Evolutionary conservation across 2,888 invertebrate species (phyloP).

Genomic region (Hirtodrosophila trivittata): DNA sequence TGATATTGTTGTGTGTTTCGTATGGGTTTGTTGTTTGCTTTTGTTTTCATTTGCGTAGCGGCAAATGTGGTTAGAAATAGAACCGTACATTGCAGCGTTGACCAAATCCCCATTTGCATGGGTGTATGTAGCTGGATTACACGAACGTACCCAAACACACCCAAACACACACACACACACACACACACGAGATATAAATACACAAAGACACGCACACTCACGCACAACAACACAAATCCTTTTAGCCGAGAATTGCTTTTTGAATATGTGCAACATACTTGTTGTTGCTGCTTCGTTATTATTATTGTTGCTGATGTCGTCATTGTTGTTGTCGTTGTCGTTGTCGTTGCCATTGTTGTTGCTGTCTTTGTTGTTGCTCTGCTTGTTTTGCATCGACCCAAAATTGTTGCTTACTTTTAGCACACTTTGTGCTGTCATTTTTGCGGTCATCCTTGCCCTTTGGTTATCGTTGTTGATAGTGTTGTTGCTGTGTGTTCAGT

Average conservation of each 20-base stretch:
- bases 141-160: slow-evolving; percentile 8
- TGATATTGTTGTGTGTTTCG: slow-evolving; percentile 6
- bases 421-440: slow-evolving; percentile 64
- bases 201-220: slow-evolving; percentile 11
- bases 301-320: slow-evolving; percentile 21
- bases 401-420: slow-evolving; percentile 68
- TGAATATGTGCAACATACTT: slow-evolving; percentile 66
- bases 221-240: slow-evolving; percentile 22
- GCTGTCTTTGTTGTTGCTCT: slow-evolving; percentile 24
- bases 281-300: slow-evolving; percentile 37
- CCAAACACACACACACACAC: slow-evolving; percentile 8
- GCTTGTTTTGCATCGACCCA: slow-evolving; percentile 10
- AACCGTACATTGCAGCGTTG: slow-evolving; percentile 15
- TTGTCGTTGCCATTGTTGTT: slow-evolving; percentile 5
- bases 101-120: slow-evolving; percentile 44
- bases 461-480: slow-evolving; percentile 20
- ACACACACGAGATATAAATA: no score
- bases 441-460: slow-evolving; percentile 59
- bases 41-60: slow-evolving; percentile 54
- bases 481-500: slow-evolving; percentile 5
- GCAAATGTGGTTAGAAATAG: slow-evolving; percentile 45
- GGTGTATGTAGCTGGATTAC: slow-evolving; percentile 31
- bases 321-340: slow-evolving; percentile 20
- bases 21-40: slow-evolving; percentile 30
- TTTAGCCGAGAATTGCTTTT: slow-evolving; percentile 64